A percentile compares a stretch with the other conserved stretches of the same genome.
These are phyloP conservation scores for Magallana nippona DNA, from an alignment of 2,888 invertebrate species.

Conservation along the genomic window DNA sequence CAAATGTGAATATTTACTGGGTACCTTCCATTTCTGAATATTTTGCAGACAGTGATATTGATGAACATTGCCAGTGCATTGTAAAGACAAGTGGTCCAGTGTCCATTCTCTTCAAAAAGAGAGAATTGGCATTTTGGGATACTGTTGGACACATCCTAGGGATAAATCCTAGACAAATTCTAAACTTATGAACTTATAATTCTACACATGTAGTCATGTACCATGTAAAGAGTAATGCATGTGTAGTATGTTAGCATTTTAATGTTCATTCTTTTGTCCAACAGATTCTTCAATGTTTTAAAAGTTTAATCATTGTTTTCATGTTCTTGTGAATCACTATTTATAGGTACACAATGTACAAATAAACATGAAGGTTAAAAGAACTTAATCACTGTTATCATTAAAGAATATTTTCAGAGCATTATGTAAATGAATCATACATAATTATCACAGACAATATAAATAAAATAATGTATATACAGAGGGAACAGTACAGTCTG, in stretches of 20 bases:
- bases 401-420: not conserved
- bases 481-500: not conserved
- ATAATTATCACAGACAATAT: not conserved
- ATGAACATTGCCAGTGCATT: not conserved
- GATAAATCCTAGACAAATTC: slow-evolving; percentile 28
- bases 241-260: no score
- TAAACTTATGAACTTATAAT: not conserved
- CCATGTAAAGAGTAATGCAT: no score
- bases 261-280: no score
- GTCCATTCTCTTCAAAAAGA: slow-evolving; percentile 50
- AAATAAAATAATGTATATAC: not conserved
- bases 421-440: not conserved
- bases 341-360: no score
- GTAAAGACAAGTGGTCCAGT: slow-evolving; percentile 47
- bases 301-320: no score
- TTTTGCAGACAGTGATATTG: slow-evolving; percentile 26
- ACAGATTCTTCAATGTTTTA: no score
- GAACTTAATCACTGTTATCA: not conserved
- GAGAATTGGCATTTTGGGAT: slow-evolving; percentile 51
- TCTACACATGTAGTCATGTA: not conserved
- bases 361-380: no score
- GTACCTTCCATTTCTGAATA: slow-evolving; percentile 42
- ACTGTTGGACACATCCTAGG: slow-evolving; percentile 52
- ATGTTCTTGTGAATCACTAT: no score
- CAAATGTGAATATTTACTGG: slow-evolving; percentile 47